Evolutionary conservation across 2,113 vertebrate species (phyloP).

Genomic region (Serinus canaria): DNA sequence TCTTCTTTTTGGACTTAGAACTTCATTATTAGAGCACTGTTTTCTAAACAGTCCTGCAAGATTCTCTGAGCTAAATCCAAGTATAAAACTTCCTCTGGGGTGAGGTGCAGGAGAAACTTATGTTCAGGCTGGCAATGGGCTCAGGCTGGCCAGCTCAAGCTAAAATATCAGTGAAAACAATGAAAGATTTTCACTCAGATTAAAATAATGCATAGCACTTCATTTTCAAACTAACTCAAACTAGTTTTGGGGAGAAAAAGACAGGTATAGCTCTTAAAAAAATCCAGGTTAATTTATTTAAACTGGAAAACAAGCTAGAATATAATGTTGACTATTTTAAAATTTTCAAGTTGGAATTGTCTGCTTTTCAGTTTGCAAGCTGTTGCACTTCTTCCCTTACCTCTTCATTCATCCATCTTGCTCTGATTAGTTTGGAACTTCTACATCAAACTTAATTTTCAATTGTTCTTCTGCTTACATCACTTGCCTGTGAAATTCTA

Average conservation of each 20-base stretch:
- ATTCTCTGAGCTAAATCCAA: not conserved
- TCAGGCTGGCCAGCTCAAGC: not conserved
- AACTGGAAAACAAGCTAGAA: not conserved
- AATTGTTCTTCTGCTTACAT: not conserved
- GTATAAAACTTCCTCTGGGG: not conserved
- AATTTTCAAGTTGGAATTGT: not conserved
- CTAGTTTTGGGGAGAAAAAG: accelerated
- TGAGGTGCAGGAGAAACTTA: accelerated
- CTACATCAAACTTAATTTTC: not conserved
- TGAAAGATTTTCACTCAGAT: not conserved
- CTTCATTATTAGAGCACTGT: not conserved
- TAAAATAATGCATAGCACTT: not conserved
- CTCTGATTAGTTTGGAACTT: not conserved
- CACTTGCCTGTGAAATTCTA: not conserved
- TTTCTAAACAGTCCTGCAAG: not conserved
- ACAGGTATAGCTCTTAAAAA: not conserved
- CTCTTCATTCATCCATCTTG: not conserved
- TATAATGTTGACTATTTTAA: not conserved
- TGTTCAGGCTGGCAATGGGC: not conserved
- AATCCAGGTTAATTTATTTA: not conserved
- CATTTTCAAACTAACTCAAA: not conserved
- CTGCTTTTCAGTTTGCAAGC: not conserved
- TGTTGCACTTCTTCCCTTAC: not conserved
- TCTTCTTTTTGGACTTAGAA: not conserved
- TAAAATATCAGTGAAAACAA: not conserved